phyloP scores from a whole-genome alignment of 2,797 vertebrate species.

The Centropyge bicolor region DNA sequence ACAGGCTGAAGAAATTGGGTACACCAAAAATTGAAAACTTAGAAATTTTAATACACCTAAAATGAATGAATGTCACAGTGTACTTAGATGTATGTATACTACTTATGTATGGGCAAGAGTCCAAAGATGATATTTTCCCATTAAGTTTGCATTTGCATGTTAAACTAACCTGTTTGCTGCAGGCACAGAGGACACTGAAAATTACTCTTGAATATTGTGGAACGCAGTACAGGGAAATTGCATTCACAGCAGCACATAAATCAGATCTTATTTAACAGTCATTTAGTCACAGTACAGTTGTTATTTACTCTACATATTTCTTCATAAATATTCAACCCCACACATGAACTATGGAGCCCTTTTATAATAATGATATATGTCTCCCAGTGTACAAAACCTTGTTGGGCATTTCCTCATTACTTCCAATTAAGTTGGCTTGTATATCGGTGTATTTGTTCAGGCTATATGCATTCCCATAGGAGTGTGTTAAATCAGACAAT shows the following conservation, averaged over 20 bases:
- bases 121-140: conserved; percentile 39
- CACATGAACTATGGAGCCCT: background rate
- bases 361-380: conserved; percentile 27
- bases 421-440: conserved; percentile 59
- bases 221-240: conserved; percentile 44
- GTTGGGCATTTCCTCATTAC: conserved; percentile 57
- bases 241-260: conserved; percentile 42
- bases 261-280: conserved; percentile 55
- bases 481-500: conserved; percentile 55
- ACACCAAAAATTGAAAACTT: background rate
- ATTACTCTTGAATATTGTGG: conserved; percentile 25
- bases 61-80: conserved; percentile 14
- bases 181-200: conserved; percentile 43
- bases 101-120: conserved; percentile 4
- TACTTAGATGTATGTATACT: conserved; percentile 29
- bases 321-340: conserved; percentile 35
- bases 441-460: conserved; percentile 43
- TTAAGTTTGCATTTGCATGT: conserved; percentile 62
- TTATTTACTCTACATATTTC: conserved; percentile 49
- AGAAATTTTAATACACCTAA: background rate
- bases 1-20: background rate
- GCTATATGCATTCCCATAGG: conserved; percentile 34
- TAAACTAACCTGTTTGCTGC: conserved; percentile 58
- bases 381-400: conserved; percentile 24
- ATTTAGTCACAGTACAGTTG: conserved; percentile 47